A percentile compares a stretch with the other conserved stretches of the same genome.
These are phyloP conservation scores for Cancer borealis DNA, from an alignment of 2,888 invertebrate species.

Conservation along the genomic window DNA sequence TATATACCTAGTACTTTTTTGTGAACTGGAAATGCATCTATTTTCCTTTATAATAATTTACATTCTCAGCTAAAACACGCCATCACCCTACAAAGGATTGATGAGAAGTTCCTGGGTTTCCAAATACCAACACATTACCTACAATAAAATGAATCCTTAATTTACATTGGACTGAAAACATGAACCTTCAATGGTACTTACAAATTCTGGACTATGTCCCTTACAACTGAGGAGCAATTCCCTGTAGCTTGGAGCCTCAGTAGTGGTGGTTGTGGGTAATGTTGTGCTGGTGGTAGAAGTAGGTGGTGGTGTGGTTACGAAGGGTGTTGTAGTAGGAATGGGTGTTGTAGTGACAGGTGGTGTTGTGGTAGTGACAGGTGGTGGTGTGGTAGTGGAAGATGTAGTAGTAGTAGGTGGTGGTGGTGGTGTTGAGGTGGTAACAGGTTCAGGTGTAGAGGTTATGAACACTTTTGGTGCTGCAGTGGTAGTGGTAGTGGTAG, in stretches of 20 bases:
- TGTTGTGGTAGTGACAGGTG: neutral
- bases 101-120: no score
- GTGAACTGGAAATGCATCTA: no score
- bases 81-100: no score
- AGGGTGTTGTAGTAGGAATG: neutral
- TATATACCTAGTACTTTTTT: neutral
- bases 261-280: constrained; percentile 36
- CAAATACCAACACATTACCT: neutral
- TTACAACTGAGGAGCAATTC: constrained; percentile 43
- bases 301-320: neutral
- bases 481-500: neutral
- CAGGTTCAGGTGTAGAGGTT: neutral
- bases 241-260: constrained; percentile 36
- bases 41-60: no score
- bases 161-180: neutral
- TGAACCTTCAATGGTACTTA: constrained; percentile 11
- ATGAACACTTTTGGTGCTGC: neutral
- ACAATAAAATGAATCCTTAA: neutral
- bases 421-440: neutral
- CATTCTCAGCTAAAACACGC: no score
- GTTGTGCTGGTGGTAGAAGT: neutral
- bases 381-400: neutral
- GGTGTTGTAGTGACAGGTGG: neutral
- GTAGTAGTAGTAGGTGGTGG: neutral
- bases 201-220: constrained; percentile 39